phyloP scores from a whole-genome alignment of 2,888 invertebrate species.

The Mystacides longicornis region DNA sequence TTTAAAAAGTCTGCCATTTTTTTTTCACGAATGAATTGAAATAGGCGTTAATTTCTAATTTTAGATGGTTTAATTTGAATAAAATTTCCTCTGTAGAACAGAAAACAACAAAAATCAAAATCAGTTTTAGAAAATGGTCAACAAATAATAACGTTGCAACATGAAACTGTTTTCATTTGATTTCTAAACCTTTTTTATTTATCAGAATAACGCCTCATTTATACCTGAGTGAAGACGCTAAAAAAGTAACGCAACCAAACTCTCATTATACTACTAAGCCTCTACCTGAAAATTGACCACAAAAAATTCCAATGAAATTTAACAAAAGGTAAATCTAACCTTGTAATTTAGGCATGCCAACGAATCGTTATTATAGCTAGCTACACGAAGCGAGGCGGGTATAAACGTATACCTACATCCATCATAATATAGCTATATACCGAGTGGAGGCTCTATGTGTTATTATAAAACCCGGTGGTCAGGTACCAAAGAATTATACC shows the following conservation, averaged over 20 bases:
- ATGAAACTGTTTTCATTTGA: too few relatives aligned
- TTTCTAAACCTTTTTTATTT: too few relatives aligned
- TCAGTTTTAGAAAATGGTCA: too few relatives aligned
- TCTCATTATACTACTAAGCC: not conserved
- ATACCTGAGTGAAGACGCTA: not conserved
- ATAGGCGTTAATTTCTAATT: too few relatives aligned
- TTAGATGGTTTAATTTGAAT: too few relatives aligned
- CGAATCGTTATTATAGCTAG: not conserved
- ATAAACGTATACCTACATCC: not conserved
- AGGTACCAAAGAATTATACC: not conserved
- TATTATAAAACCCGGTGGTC: not conserved
- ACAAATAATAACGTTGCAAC: too few relatives aligned
- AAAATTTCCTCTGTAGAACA: too few relatives aligned
- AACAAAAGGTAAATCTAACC: not conserved
- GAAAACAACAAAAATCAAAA: too few relatives aligned
- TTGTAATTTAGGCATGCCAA: conserved; percentile 1
- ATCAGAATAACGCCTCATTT: too few relatives aligned
- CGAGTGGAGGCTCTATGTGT: not conserved
- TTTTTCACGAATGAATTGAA: too few relatives aligned
- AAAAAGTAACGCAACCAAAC: not conserved
- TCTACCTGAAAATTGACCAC: not conserved
- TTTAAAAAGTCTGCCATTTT: too few relatives aligned
- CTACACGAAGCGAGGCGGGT: not conserved
- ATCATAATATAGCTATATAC: not conserved
- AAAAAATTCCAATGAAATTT: not conserved